Percentiles rank a stretch among this genome's conserved stretches.
Conservation (phyloP, 2,888 invertebrate species). For the Elysia crispata region DNA sequence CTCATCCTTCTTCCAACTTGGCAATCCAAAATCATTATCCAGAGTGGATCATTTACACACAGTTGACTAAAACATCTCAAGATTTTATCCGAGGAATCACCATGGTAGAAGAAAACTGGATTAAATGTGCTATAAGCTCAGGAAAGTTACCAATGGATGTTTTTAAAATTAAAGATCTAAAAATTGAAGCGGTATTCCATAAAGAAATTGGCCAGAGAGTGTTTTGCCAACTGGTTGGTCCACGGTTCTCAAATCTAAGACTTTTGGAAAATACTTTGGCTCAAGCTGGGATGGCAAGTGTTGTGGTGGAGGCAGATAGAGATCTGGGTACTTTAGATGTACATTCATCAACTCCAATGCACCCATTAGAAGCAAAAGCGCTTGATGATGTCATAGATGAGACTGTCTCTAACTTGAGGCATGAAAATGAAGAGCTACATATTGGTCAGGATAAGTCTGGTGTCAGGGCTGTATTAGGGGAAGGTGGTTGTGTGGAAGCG, state of each 20-base stretch:
- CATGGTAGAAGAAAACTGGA: constrained; percentile 60
- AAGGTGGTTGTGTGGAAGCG: constrained; percentile 57
- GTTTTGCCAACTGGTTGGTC: constrained; percentile 61
- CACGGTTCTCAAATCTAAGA: constrained; percentile 56
- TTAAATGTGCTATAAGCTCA: constrained; percentile 53
- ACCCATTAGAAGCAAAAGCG: constrained; percentile 5
- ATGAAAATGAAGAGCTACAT: constrained; percentile 52
- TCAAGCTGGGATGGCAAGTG: constrained; percentile 45
- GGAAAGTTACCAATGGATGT: constrained; percentile 54
- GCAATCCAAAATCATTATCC: constrained; percentile 59
- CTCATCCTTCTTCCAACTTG: constrained; percentile 71
- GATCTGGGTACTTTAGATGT: constrained; percentile 58
- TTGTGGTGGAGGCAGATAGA: constrained; percentile 61
- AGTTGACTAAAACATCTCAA: constrained; percentile 63
- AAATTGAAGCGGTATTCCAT: constrained; percentile 52
- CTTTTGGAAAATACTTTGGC: constrained; percentile 55
- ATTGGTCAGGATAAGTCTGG: constrained; percentile 47
- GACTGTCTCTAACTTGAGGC: constrained; percentile 43
- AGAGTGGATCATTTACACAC: constrained; percentile 67
- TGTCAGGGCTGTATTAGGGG: constrained; percentile 58
- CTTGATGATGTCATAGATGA: constrained; percentile 15
- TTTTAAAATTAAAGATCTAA: constrained; percentile 51
- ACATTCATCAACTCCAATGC: constrained; percentile 49
- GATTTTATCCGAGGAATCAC: constrained; percentile 68
- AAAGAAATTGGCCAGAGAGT: constrained; percentile 58